Conservation (phyloP, 2,797 vertebrate genomes). For the Pteronotus mesoamericanus region DNA sequence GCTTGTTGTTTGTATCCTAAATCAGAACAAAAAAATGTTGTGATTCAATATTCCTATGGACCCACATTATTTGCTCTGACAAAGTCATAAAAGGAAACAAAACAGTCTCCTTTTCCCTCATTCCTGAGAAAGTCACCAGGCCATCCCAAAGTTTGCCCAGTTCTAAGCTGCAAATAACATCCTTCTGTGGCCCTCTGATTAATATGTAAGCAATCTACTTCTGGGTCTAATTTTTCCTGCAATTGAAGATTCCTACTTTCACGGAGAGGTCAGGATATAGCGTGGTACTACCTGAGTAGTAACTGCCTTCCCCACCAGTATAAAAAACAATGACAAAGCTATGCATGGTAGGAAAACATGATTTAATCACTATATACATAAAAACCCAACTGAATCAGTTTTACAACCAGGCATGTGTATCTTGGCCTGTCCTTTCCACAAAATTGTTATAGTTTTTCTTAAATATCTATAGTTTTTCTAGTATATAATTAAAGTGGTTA, state of each 20-base stretch:
- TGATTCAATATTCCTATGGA: neutral
- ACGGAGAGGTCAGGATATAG: neutral
- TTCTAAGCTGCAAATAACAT: neutral
- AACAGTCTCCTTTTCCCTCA: neutral
- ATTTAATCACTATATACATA: neutral
- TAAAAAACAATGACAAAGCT: neutral
- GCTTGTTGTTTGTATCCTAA: neutral
- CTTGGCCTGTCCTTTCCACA: neutral
- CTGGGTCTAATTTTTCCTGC: neutral
- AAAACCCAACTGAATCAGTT: neutral
- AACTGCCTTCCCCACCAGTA: neutral
- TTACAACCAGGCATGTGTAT: neutral
- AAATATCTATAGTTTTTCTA: neutral
- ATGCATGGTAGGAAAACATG: neutral
- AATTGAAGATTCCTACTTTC: neutral
- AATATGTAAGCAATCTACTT: too few species aligned
- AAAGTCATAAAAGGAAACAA: neutral
- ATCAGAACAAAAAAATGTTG: neutral
- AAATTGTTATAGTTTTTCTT: neutral
- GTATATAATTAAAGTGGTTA: neutral
- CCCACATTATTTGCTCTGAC: neutral
- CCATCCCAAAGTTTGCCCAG: neutral
- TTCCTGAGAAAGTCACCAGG: neutral
- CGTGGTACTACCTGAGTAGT: fast-evolving
- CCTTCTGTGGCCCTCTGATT: neutral